These are phyloP conservation scores for Xylocampa areola DNA, from an alignment of 2,888 invertebrate genomes.

Conservation along the genomic window DNA sequence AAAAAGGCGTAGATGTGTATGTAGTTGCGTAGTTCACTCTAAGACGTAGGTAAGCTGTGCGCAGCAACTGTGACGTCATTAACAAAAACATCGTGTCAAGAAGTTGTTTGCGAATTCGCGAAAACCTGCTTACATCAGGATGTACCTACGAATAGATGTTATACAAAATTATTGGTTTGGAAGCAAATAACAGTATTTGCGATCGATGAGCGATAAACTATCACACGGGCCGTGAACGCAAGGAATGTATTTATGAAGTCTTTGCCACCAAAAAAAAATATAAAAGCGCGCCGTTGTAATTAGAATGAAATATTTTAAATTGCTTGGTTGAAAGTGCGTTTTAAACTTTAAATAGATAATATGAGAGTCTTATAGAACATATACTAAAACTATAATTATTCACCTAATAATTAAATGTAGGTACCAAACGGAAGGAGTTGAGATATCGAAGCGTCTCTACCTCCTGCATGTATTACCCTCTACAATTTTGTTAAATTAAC, in stretches of 20 bases:
- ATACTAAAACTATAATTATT: no score
- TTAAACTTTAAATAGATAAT: no score
- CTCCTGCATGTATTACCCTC: no score
- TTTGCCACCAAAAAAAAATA: neutral
- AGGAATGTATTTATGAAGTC: constrained; percentile 28
- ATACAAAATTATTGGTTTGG: constrained; percentile 26
- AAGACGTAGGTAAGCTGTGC: no score
- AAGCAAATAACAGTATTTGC: constrained; percentile 16
- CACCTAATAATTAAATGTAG: no score
- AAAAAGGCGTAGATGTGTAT: no score
- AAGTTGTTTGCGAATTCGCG: constrained; percentile 15
- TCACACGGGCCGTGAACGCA: constrained; percentile 20
- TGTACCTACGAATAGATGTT: constrained; percentile 60
- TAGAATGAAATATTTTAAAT: constrained; percentile 11
- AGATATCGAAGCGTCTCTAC: no score
- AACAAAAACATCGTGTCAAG: neutral
- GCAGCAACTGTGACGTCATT: neutral
- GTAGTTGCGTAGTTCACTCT: no score
- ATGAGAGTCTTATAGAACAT: no score
- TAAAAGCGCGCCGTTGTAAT: neutral
- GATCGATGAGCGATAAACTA: constrained; percentile 32
- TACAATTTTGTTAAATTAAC: no score
- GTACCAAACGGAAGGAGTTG: no score
- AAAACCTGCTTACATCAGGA: constrained; percentile 57
- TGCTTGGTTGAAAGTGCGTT: no score